These are phyloP conservation scores for Aphelocoma californica DNA, from an alignment of 2,797 vertebrate species.

Conservation along the genomic window DNA sequence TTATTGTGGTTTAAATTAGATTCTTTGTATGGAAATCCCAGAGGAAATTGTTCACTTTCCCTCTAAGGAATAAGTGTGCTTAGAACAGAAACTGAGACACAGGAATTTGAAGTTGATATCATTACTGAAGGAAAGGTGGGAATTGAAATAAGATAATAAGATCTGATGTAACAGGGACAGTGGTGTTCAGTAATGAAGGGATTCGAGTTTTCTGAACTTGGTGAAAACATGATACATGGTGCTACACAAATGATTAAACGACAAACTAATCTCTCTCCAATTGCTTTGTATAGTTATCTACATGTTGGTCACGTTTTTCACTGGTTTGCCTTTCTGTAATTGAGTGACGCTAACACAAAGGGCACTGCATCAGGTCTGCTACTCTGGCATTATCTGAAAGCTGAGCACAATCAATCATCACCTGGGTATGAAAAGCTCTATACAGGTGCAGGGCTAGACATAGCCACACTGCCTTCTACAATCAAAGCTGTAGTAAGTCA, in stretches of 20 bases:
- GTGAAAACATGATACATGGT: background rate
- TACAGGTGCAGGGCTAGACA: background rate
- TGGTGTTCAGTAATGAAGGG: background rate
- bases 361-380: background rate
- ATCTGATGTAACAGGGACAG: background rate
- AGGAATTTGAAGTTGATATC: background rate
- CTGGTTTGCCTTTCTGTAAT: background rate
- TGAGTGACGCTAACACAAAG: background rate
- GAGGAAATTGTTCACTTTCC: background rate
- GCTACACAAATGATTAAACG: background rate
- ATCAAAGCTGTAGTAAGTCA: background rate
- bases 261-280: background rate
- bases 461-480: background rate
- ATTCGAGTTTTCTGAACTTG: background rate
- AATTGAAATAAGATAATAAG: background rate
- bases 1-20: conserved; percentile 39
- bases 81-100: background rate
- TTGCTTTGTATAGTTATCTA: background rate
- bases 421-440: background rate
- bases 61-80: background rate
- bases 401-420: background rate
- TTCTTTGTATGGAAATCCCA: background rate
- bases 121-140: background rate
- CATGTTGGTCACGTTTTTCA: background rate
- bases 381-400: background rate